Evolutionary conservation across 2,797 vertebrate genomes (phyloP).

Genomic region (Coracias cyanogaster): DNA sequence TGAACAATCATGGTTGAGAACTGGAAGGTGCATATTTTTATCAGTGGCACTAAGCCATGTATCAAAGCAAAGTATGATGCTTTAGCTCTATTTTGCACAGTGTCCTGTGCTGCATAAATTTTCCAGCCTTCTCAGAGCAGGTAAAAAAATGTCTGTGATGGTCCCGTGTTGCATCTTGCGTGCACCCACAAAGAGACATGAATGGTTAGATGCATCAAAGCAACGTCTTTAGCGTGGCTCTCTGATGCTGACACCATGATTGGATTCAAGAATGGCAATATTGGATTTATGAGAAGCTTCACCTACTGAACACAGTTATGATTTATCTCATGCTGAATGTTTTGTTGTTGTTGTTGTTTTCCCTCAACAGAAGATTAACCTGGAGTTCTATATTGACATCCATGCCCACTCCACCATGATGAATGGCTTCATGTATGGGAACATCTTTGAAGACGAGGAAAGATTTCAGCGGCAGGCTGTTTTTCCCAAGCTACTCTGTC

Average conservation of each 20-base stretch:
- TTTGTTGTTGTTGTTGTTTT: conserved; percentile 9
- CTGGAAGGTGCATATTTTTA: not conserved
- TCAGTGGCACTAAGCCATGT: not conserved
- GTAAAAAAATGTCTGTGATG: not conserved
- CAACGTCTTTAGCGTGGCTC: not conserved
- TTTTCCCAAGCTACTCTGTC: conserved; percentile 94
- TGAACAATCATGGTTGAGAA: not conserved
- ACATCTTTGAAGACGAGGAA: conserved; percentile 96
- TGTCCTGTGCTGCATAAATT: not conserved
- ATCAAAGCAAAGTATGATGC: not conserved
- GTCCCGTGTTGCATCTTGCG: not conserved
- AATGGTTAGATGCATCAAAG: not conserved
- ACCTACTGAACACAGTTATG: not conserved
- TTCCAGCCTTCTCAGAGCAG: not conserved
- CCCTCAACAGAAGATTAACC: conserved; percentile 87
- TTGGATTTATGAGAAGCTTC: conserved; percentile 24
- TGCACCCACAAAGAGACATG: not conserved
- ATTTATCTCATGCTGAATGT: conserved; percentile 39
- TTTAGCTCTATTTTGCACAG: not conserved
- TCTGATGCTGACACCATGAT: not conserved
- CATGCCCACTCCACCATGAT: conserved; percentile 99
- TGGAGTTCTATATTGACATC: conserved; percentile 99
- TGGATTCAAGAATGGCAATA: not conserved
- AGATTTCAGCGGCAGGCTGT: conserved; percentile 93
- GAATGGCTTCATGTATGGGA: conserved; percentile 99